Conservation (phyloP, 2,113 vertebrate genomes). For the Rissa tridactyla region DNA sequence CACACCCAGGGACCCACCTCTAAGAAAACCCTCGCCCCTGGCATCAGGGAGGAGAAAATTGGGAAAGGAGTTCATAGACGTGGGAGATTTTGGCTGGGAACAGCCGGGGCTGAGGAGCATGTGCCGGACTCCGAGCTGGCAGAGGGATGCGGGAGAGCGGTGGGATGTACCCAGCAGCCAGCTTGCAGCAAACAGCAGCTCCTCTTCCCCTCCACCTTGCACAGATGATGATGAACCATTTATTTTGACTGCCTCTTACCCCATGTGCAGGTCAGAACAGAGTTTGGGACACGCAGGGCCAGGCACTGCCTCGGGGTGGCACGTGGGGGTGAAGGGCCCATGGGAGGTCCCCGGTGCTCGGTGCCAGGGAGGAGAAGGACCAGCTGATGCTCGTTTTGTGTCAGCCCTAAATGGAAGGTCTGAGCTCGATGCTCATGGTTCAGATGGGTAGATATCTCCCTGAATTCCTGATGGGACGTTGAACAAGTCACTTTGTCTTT, state of each 20-base stretch:
- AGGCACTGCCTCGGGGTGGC: accelerated
- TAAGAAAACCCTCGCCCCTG: background rate
- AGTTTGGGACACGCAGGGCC: background rate
- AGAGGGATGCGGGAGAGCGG: accelerated
- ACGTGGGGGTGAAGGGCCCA: background rate
- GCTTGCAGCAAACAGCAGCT: background rate
- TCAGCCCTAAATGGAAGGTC: background rate
- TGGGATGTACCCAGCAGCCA: background rate
- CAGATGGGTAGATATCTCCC: background rate
- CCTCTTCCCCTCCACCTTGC: background rate
- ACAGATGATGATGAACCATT: background rate
- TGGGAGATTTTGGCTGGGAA: background rate
- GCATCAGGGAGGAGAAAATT: background rate
- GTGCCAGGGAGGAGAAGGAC: background rate
- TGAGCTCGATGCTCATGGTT: accelerated
- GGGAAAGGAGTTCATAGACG: accelerated
- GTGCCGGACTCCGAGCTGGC: accelerated
- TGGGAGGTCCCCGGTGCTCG: background rate
- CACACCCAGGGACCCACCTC: accelerated
- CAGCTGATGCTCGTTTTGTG: background rate
- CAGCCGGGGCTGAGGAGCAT: background rate
- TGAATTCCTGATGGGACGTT: accelerated
- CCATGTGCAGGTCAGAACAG: background rate
- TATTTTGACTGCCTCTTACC: background rate
- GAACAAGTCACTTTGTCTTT: background rate